Base-by-base conservation (phyloP, 1,140 invertebrate species). In the Parasteatoda tepidariorum region DNA sequence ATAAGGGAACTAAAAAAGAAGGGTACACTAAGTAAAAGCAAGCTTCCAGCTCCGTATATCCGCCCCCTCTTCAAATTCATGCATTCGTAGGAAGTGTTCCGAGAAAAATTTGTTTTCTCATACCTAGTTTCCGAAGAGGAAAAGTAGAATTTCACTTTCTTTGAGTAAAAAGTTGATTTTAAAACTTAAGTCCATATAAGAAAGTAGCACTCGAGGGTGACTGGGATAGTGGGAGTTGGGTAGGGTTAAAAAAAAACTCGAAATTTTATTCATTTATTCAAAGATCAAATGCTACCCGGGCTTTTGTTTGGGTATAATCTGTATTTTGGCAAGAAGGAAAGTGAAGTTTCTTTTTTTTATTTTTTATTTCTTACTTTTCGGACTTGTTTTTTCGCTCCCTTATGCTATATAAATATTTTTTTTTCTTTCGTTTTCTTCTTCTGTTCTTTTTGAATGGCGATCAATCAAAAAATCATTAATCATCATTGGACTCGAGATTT, bases 391-490 rank as follows among this genome's bases (percentile, higher is more conserved):
- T 31, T 55, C 22, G 9, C n/a, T 22, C 24, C 26, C 13, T 22
- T 5, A 5, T 79, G 48, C 54, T 57, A n/a, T 30, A 18, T 54
- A 66, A 38, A 30, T 73, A 7, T 22, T 22, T 7, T 18, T 54
- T 57, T 48, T 67, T 67, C 55, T 68, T 15, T 34, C 28, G 28
- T 24, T 33, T 59, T 68, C 64, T 30, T 30, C 66, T 73, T 28
- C 31, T 38, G 22, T 73, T 48, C 38, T 48, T 18, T 67, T 55
- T 68, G 71, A 30, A 7, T 41, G 22, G 64, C 54, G 78, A 82
- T 82, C 78, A 82, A 82, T 82, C 78, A 82, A 82, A 82, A 82
- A 70, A 82, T 82, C 78, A 82, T 82, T 82, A 82, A 82, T 82
- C 78, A 70, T 82, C 78, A 82, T 82, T 82, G 66, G 11, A 61